Base-by-base conservation (phyloP, 2,113 vertebrate genomes). In the Sebastes schlegelii region DNA sequence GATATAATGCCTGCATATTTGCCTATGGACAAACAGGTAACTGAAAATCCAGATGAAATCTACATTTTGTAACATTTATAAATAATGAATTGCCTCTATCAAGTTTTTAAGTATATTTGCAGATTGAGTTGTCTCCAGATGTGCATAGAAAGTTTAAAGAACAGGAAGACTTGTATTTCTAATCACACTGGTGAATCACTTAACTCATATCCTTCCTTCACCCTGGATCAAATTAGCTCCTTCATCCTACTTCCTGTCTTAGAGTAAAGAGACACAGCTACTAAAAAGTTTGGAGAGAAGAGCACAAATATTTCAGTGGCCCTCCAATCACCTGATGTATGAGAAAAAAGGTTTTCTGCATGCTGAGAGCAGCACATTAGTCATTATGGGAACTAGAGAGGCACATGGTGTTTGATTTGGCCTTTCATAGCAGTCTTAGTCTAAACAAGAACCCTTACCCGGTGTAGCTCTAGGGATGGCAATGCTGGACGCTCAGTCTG, bases 21-120 rank as follows among this genome's bases (percentile, higher is more conserved):
- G 98, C 98, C 85, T 99, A 99, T 91, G 98, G 98, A 96, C 98
- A 99, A 94, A 99, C 98, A 95, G 98, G 98, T 99, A 94, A 95
- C 43, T 73, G n/a, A 72, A 85, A 54, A 80, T 61, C 52, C 49
- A 82, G 51, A 66, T 71, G 4, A 42, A 62, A 17, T 17, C 14
- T 26, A 13, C 4, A 43, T 5, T 21, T 48, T 52, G 40, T 6
- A 57, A 21, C 43, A 45, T 74, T 68, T 70, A 26, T 51, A 45
- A n/a, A 62, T 65, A 4, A 66, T 67, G 5, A 55, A 57, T 42
- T 55, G 10, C 48, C 55, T 63, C 17, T 12, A 8, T 69, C 17
- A 17, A 14, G 66, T 8, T 12, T 45, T 6, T 67, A 71, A 69
- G 61, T 80, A 55, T 19, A 77, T 80, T 77, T 62, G 48, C 78